These are phyloP conservation scores for Ptilorrhoa leucosticta DNA, from an alignment of 2,113 vertebrate genomes.

Conservation along the genomic window DNA sequence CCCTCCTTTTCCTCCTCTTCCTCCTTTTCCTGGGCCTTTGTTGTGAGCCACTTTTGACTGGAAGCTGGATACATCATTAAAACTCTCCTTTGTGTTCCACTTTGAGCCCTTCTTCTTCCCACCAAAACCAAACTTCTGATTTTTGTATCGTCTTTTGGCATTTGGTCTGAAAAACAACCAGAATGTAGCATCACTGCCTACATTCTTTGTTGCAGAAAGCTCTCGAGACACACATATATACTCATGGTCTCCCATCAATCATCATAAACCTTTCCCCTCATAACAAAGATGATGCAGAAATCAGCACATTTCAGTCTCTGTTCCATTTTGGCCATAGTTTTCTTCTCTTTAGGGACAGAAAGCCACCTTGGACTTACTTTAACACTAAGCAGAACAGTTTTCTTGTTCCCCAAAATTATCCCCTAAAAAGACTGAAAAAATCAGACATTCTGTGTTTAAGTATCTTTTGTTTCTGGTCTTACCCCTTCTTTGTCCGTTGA, in stretches of 20 bases:
- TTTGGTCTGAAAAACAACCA: slow-evolving; percentile 72
- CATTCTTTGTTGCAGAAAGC: not conserved
- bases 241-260: not conserved
- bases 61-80: slow-evolving; percentile 88
- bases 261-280: not conserved
- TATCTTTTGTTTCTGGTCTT: not conserved
- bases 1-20: slow-evolving; percentile 65
- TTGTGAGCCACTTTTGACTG: slow-evolving; percentile 81
- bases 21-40: slow-evolving; percentile 68
- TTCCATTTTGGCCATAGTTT: not conserved
- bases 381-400: not conserved
- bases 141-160: slow-evolving; percentile 90
- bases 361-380: not conserved
- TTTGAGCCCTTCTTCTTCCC: slow-evolving; percentile 95
- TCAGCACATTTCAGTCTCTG: not conserved
- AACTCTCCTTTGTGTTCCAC: slow-evolving; percentile 94
- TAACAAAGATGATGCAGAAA: not conserved
- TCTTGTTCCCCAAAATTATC: not conserved
- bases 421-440: not conserved
- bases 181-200: not conserved
- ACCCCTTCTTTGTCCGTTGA: slow-evolving; percentile 66
- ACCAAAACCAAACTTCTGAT: slow-evolving; percentile 94
- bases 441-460: not conserved
- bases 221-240: not conserved
- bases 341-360: not conserved